Evolutionary conservation across 2,888 invertebrate species (phyloP), one percentile per base, ranked within the genome.

Genomic region (Pyrrhosoma nymphula): DNA sequence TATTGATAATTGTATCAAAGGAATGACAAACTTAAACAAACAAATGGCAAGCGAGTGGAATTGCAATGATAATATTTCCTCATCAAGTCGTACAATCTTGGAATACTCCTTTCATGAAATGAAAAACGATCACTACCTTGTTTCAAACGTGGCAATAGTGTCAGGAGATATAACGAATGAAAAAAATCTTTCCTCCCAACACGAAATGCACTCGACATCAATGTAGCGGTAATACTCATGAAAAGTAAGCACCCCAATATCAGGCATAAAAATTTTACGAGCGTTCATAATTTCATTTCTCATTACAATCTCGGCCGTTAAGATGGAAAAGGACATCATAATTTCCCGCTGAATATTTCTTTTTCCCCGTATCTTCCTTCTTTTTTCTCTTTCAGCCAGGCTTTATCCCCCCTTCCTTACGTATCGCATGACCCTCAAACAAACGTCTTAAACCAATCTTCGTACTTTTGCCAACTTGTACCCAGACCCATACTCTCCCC

Each of bases 201-300:
- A 82, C 82, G 4, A 82, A 82, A 82, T 82, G 16, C 26, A 82
- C 35, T 16, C 30, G 16, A 18, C 8, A 30, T 82, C 12, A 82
- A 82, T 82, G 82, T 0, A 35, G 82, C 35, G 82, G 35, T 35
- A 82, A 82, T 82, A 82, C 35, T 82, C 82, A 82, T 82, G 69
- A 82, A 82, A 82, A 82, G 35, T 82, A 82, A 82, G 82, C 6
- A 82, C 82, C 82, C 35, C 0, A 35, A 82, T 30, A 35, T 35
- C 82, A 35, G 30, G 35, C 82, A 35, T 82, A 82, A 82, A 82
- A 82, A 82, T 26, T 82, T 82, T 82, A 82, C 82, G 82, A 82
- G 82, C 30, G 16, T 82, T 82, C 30, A 35, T 35, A 82, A 35
- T 82, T 82, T 82, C 26, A 82, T 35, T 82, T 35, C 82, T 82